phyloP scores from a whole-genome alignment of 1,140 invertebrate genomes.

The Drosophila insularis region DNA sequence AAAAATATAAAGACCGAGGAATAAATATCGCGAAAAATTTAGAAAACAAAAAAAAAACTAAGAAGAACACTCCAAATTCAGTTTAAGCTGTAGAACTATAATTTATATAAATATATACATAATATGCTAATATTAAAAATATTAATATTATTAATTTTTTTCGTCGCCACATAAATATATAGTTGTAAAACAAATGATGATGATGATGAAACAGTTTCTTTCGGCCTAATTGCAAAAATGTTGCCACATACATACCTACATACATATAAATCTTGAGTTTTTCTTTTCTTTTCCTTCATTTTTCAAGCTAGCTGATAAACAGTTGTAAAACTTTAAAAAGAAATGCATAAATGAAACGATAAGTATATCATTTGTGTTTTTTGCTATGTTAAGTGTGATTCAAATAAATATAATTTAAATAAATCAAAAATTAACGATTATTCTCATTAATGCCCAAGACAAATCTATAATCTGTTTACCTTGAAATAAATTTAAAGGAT shows the following conservation, averaged over 20 bases:
- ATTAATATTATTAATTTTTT: conserved; percentile 79
- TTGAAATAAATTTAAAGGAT: too few species aligned
- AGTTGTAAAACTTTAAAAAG: conserved; percentile 70
- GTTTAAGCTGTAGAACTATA: conserved; percentile 80
- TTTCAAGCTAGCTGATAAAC: conserved; percentile 56
- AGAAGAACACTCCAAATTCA: conserved; percentile 77
- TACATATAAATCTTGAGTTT: conserved; percentile 14
- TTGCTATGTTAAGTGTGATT: conserved; percentile 75
- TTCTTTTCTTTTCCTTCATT: conserved; percentile 41
- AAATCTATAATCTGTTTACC: not conserved
- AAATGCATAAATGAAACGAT: conserved; percentile 60
- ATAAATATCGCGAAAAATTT: conserved; percentile 52
- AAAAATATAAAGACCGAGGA: conserved; percentile 21
- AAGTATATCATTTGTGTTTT: conserved; percentile 60
- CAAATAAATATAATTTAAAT: conserved; percentile 77
- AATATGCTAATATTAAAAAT: conserved; percentile 79
- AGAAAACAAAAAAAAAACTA: conserved; percentile 24
- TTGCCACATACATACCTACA: conserved; percentile 5
- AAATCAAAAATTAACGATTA: conserved; percentile 28
- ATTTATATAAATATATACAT: conserved; percentile 79
- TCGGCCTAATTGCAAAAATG: conserved; percentile 25
- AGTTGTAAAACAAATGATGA: conserved; percentile 58
- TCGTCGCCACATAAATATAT: conserved; percentile 71
- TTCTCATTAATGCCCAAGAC: not conserved
- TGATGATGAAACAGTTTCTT: conserved; percentile 30